A percentile compares a stretch with the other conserved stretches of the same genome.
Conservation (phyloP, 2,888 invertebrate species). For the Horisme vitalbata region DNA sequence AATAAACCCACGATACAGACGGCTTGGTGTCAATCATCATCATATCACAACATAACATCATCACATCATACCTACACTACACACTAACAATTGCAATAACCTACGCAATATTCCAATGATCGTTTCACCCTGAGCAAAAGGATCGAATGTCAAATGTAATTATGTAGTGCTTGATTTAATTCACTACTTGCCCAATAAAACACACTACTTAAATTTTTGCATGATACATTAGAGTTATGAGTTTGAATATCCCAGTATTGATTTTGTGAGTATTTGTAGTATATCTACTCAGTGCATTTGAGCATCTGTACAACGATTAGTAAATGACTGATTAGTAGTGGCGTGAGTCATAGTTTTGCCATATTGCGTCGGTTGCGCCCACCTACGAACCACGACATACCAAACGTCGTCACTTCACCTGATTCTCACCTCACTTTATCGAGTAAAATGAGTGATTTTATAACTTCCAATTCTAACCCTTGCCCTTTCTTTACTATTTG, state of each 20-base stretch:
- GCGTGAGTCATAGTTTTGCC: slow-evolving; percentile 30
- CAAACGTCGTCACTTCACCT: slow-evolving; percentile 40
- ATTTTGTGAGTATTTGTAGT: not conserved
- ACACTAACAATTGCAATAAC: slow-evolving; percentile 1
- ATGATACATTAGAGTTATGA: too few relatives aligned
- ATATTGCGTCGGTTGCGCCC: slow-evolving; percentile 34
- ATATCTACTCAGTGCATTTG: slow-evolving; percentile 21
- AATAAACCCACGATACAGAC: not conserved
- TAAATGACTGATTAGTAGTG: slow-evolving; percentile 32
- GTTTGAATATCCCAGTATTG: not conserved
- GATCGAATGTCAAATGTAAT: slow-evolving; percentile 4
- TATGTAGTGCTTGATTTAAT: too few relatives aligned
- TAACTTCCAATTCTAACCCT: slow-evolving; percentile 52
- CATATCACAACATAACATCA: not conserved
- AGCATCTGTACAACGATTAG: slow-evolving; percentile 31
- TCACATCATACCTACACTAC: not conserved
- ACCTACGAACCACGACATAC: slow-evolving; percentile 28
- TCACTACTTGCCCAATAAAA: too few relatives aligned
- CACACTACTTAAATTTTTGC: too few relatives aligned
- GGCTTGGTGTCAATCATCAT: slow-evolving; percentile 3
- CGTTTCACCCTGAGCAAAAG: slow-evolving; percentile 3
- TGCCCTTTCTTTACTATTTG: too few relatives aligned
- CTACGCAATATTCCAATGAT: slow-evolving; percentile 2
- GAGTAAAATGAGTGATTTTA: slow-evolving; percentile 46
- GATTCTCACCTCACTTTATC: slow-evolving; percentile 44